A percentile compares a stretch with the other conserved stretches of the same genome.
These are phyloP conservation scores for Helarctos malayanus DNA, from an alignment of 2,797 vertebrate species.

Conservation along the genomic window DNA sequence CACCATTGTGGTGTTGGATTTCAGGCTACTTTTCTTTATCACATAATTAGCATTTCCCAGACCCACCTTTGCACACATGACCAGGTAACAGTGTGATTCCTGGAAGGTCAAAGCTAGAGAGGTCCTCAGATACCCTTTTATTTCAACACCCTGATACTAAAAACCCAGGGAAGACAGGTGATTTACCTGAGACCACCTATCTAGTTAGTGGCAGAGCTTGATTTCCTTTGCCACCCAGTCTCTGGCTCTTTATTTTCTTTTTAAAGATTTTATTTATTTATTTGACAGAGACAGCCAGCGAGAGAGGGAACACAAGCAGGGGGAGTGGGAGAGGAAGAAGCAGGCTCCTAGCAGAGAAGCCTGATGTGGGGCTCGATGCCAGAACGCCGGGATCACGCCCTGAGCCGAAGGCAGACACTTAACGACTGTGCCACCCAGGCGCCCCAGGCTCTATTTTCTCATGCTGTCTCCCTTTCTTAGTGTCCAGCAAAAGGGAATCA, in stretches of 20 bases:
- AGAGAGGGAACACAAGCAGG: no score
- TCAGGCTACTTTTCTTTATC: not conserved
- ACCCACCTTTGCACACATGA: not conserved
- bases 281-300: no score
- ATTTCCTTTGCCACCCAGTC: constrained; percentile 25
- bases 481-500: not conserved
- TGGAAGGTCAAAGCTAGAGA: constrained; percentile 5
- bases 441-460: not conserved
- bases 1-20: not conserved
- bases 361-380: no score
- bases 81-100: constrained; percentile 4
- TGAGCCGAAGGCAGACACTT: no score
- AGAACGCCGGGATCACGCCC: no score
- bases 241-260: constrained; percentile 29
- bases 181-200: not conserved
- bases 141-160: not conserved
- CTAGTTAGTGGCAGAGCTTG: constrained; percentile 37
- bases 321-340: no score
- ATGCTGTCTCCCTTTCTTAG: not conserved
- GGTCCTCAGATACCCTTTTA: not conserved
- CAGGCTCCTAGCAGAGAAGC: no score
- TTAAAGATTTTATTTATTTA: no score
- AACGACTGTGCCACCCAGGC: no score
- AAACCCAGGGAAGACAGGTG: not conserved
- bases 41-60: constrained; percentile 34